Conservation (phyloP, 2,797 vertebrate genomes). For the Ctenochaetus hawaiiensis region DNA sequence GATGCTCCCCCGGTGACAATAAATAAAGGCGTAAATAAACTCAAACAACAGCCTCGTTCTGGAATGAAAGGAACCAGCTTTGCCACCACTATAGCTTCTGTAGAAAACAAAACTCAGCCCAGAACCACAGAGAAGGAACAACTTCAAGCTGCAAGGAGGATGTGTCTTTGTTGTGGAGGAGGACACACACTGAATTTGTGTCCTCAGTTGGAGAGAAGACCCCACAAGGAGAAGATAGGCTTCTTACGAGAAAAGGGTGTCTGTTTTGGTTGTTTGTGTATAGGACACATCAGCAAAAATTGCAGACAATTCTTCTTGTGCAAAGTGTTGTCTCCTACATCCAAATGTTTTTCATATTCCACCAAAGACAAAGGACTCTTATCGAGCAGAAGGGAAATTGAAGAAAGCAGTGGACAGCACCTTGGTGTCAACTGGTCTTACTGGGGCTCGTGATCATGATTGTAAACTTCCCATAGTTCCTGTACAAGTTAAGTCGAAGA, state of each 20-base stretch:
- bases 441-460: too few species aligned
- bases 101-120: not conserved
- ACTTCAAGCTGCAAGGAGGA: not conserved
- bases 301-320: too few species aligned
- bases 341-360: too few species aligned
- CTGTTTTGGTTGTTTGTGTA: too few species aligned
- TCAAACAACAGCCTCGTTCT: not conserved
- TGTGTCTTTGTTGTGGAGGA: not conserved
- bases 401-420: too few species aligned
- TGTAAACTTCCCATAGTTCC: too few species aligned
- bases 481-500: too few species aligned
- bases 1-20: too few species aligned
- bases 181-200: not conserved
- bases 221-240: not conserved
- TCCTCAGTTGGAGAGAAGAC: not conserved
- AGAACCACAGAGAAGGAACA: not conserved
- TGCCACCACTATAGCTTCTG: not conserved
- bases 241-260: not conserved
- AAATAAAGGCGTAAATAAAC: not conserved
- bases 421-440: too few species aligned
- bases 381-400: not conserved
- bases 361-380: too few species aligned
- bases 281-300: too few species aligned
- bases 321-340: too few species aligned
- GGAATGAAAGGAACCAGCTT: not conserved